Evolutionary conservation across 2,888 invertebrate genomes (phyloP).

Genomic region (Melinaea menophilus): DNA sequence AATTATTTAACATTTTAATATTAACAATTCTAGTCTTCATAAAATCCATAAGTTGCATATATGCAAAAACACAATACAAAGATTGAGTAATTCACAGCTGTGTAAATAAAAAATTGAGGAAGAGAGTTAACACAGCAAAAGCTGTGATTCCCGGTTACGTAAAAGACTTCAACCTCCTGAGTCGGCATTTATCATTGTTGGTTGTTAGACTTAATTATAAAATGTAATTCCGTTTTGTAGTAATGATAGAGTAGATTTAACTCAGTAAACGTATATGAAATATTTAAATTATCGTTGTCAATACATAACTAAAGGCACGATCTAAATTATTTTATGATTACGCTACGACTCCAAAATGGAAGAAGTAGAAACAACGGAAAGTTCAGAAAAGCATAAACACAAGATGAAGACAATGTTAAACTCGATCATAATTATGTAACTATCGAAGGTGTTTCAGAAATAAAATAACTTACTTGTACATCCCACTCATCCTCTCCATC

Average conservation of each 20-base stretch:
- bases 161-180: too few relatives aligned
- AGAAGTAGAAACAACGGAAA: slow-evolving; percentile 28
- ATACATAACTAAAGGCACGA: slow-evolving; percentile 33
- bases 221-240: too few relatives aligned
- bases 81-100: slow-evolving; percentile 33
- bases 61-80: slow-evolving; percentile 13
- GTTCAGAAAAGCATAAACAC: slow-evolving; percentile 15
- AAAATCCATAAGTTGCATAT: not conserved
- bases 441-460: slow-evolving; percentile 17
- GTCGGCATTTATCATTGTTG: too few relatives aligned
- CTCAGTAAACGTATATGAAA: too few relatives aligned
- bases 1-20: too few relatives aligned
- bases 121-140: slow-evolving; percentile 29
- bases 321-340: slow-evolving; percentile 65
- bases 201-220: too few relatives aligned
- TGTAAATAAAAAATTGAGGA: slow-evolving; percentile 64
- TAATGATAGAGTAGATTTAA: too few relatives aligned
- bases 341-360: slow-evolving; percentile 62
- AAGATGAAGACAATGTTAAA: slow-evolving; percentile 24
- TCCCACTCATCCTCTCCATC: slow-evolving; percentile 38
- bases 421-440: slow-evolving; percentile 23
- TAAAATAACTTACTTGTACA: slow-evolving; percentile 43
- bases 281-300: too few relatives aligned
- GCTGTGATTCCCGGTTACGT: too few relatives aligned
- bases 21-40: too few relatives aligned